phyloP scores from a whole-genome alignment of 2,113 vertebrate species.

The Piprites chloris region DNA sequence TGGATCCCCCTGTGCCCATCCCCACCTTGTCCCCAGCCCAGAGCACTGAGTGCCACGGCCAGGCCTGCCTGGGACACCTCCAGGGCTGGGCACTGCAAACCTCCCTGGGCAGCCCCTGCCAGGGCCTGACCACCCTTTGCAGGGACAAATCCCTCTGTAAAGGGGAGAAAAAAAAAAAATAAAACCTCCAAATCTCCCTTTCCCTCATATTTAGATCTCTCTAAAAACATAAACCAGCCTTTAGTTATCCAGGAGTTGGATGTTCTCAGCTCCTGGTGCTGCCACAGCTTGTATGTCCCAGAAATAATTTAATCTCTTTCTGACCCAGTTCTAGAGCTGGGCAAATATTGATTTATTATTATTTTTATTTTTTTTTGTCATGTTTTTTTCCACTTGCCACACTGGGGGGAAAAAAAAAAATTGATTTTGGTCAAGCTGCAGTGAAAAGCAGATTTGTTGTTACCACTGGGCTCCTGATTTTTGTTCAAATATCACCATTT shows the following conservation, averaged over 20 bases:
- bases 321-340: constrained; percentile 1
- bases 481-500: not conserved
- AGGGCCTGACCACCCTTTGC: not conserved
- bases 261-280: not conserved
- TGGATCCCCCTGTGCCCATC: accelerated
- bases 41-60: not conserved
- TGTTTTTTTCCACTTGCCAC: not conserved
- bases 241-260: not conserved
- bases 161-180: not conserved
- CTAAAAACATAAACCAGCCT: accelerated
- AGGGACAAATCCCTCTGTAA: accelerated
- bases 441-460: not conserved
- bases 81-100: not conserved
- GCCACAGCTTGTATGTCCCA: not conserved
- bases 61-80: not conserved
- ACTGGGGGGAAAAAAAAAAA: accelerated
- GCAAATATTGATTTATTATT: not conserved
- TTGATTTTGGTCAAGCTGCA: not conserved
- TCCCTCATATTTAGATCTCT: not conserved
- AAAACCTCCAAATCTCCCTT: not conserved
- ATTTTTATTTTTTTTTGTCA: not conserved
- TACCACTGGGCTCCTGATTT: accelerated
- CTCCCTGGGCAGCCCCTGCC: not conserved
- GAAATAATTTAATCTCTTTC: constrained; percentile 17
- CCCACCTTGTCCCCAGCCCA: not conserved